Base-by-base conservation (phyloP, 92 coral and sea anemone genomes). In the Diadumene lineata region DNA sequence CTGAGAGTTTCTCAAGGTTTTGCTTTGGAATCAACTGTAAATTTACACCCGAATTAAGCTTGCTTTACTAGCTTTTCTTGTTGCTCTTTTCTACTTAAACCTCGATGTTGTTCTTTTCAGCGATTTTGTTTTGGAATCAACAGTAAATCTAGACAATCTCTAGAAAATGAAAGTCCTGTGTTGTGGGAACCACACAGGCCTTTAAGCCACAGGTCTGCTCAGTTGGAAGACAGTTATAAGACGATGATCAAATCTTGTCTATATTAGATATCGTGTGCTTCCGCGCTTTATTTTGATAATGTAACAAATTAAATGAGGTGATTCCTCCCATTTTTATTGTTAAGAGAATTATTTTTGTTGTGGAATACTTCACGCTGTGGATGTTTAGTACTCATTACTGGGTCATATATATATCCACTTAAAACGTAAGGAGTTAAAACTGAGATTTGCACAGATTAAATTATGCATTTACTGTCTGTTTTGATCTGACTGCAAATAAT, bases 51-150 rank as follows among this genome's bases (percentile, higher is more conserved):
- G n/a, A n/a, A n/a, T n/a, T n/a, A n/a, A n/a, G n/a, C n/a, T n/a
- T n/a, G n/a, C n/a, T n/a, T n/a, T n/a, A n/a, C n/a, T n/a, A n/a
- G n/a, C n/a, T n/a, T n/a, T n/a, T n/a, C n/a, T n/a, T n/a, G n/a
- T n/a, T n/a, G n/a, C n/a, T n/a, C n/a, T n/a, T n/a, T n/a, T n/a
- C n/a, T n/a, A n/a, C n/a, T n/a, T 72, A 32, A 55, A 72, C 56
- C 77, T 29, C 66, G 22, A 19, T 72, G 77, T 72, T 72, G 57
- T 72, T 33, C 66, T 72, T 72, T 56, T 56, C 46, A 31, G 57
- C 46, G 43, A 31, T 56, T 57, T 31, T 50, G 63, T 70, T 72
- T 70, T 50, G 25, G 9, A 21, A 43, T 22, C 22, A 24, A 43
- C 22, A 56, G n/a, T n/a, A n/a, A n/a, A n/a, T n/a, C n/a, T n/a